A percentile compares a stretch with the other conserved stretches of the same genome.
phyloP scores from a whole-genome alignment of 37 sponge, comb jelly and placozoan species.

The Lycopodina hypogea region DNA sequence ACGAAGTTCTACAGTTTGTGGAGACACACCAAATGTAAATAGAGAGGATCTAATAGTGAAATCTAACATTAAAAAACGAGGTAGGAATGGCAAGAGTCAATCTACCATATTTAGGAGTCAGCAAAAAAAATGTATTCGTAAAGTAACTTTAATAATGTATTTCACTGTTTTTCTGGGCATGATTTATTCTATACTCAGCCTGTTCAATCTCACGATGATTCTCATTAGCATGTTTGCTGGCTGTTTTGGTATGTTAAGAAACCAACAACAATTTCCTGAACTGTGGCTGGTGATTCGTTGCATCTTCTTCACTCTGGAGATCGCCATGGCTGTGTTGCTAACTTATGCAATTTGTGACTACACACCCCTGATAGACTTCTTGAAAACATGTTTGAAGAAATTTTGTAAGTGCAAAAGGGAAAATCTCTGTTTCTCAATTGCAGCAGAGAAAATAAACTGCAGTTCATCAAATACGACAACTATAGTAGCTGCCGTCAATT shows the following conservation, averaged over 20 bases:
- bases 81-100: neutral
- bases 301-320: constrained; percentile 22
- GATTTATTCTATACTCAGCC: constrained; percentile 35
- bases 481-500: no score
- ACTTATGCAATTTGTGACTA: constrained; percentile 41
- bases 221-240: constrained; percentile 16
- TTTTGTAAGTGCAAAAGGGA: constrained; percentile 1
- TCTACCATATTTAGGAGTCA: constrained; percentile 12
- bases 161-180: constrained; percentile 47
- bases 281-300: constrained; percentile 41
- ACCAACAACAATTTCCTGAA: neutral
- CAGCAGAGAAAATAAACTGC: no score
- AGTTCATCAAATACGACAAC: no score
- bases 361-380: constrained; percentile 5
- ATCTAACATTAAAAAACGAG: constrained; percentile 8
- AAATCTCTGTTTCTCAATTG: no score
- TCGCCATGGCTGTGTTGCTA: constrained; percentile 30
- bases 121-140: constrained; percentile 36
- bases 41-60: constrained; percentile 22
- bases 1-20: constrained; percentile 18
- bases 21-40: constrained; percentile 13
- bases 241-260: neutral
- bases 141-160: constrained; percentile 44
- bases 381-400: neutral
- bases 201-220: constrained; percentile 18